Percentiles rank a stretch among this genome's conserved stretches.
Evolutionary conservation across 2,888 invertebrate genomes (phyloP).

Genomic region (Drosophila formosana): DNA sequence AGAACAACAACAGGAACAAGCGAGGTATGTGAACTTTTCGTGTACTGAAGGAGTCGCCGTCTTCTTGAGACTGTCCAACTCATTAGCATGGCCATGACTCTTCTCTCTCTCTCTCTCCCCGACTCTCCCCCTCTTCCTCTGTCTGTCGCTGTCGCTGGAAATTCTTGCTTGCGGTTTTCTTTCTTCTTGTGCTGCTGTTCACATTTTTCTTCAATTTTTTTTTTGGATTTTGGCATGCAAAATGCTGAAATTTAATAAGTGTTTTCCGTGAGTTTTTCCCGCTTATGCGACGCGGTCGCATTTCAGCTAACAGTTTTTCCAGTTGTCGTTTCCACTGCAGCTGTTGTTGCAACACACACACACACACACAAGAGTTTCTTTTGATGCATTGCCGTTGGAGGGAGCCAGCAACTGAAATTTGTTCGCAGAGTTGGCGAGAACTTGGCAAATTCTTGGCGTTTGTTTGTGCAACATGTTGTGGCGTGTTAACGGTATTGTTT

Average conservation of each 20-base stretch:
- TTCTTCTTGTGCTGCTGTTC: slow-evolving; percentile 21
- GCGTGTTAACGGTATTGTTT: slow-evolving; percentile 80
- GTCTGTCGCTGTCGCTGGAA: slow-evolving; percentile 3
- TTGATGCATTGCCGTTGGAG: slow-evolving; percentile 49
- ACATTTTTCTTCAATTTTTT: slow-evolving; percentile 8
- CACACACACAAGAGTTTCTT: slow-evolving; percentile 18
- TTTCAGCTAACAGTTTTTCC: slow-evolving; percentile 70
- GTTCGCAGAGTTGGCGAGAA: slow-evolving; percentile 19
- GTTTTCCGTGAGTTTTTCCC: slow-evolving; percentile 55
- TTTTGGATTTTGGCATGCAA: slow-evolving; percentile 61
- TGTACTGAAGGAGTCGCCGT: slow-evolving; percentile 4
- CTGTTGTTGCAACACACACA: slow-evolving; percentile 35
- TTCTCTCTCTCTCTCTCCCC: not conserved
- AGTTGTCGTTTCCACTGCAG: slow-evolving; percentile 35
- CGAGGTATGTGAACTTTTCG: slow-evolving; percentile 61
- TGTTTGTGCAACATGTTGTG: slow-evolving; percentile 59
- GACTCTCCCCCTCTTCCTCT: no score
- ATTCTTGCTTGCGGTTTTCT: slow-evolving; percentile 58
- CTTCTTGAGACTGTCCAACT: slow-evolving; percentile 23
- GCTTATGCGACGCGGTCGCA: slow-evolving; percentile 50
- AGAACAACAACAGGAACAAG: slow-evolving; percentile 20
- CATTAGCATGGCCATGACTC: slow-evolving; percentile 53
- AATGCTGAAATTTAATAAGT: slow-evolving; percentile 76
- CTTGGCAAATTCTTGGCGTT: slow-evolving; percentile 44
- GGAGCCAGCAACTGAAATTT: slow-evolving; percentile 27